These are phyloP conservation scores for Anthopleura xanthogrammica DNA, from an alignment of 92 coral and sea anemone genomes.

Conservation along the genomic window DNA sequence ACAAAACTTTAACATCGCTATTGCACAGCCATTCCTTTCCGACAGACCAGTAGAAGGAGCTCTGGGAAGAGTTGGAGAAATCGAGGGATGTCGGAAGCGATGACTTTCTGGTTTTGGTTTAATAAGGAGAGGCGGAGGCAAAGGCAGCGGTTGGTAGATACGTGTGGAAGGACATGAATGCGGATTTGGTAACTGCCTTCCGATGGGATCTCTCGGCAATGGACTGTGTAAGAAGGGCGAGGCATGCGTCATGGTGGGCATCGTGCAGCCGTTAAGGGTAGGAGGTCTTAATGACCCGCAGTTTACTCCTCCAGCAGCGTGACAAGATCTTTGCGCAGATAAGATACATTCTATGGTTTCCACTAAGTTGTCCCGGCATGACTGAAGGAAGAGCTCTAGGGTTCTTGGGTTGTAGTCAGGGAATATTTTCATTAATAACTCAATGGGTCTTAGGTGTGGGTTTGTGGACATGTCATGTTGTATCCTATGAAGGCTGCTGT, in stretches of 20 bases:
- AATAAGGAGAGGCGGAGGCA: conserved; percentile 78
- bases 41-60: conserved; percentile 37
- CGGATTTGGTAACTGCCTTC: conserved; percentile 54
- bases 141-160: conserved; percentile 65
- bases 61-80: conserved; percentile 40
- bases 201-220: conserved; percentile 52
- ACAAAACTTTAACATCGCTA: conserved; percentile 66
- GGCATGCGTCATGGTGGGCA: conserved; percentile 49
- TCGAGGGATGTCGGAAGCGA: conserved; percentile 26
- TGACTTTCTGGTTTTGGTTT: conserved; percentile 71
- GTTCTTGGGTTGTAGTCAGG: conserved; percentile 77
- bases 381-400: conserved; percentile 73
- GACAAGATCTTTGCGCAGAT: conserved; percentile 53
- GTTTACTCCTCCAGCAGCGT: conserved; percentile 8
- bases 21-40: conserved; percentile 45
- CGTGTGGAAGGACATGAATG: conserved; percentile 68
- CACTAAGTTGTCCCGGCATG: conserved; percentile 87
- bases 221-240: conserved; percentile 61
- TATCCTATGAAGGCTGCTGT: background rate
- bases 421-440: conserved; percentile 77
- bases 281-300: conserved; percentile 41
- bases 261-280: conserved; percentile 50
- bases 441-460: conserved; percentile 62
- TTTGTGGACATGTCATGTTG: conserved; percentile 7
- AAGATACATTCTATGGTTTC: conserved; percentile 87